Percentiles rank a stretch among this genome's conserved stretches.
Conservation (phyloP, 2,113 vertebrate species). For the Lethenteron reissneri region DNA sequence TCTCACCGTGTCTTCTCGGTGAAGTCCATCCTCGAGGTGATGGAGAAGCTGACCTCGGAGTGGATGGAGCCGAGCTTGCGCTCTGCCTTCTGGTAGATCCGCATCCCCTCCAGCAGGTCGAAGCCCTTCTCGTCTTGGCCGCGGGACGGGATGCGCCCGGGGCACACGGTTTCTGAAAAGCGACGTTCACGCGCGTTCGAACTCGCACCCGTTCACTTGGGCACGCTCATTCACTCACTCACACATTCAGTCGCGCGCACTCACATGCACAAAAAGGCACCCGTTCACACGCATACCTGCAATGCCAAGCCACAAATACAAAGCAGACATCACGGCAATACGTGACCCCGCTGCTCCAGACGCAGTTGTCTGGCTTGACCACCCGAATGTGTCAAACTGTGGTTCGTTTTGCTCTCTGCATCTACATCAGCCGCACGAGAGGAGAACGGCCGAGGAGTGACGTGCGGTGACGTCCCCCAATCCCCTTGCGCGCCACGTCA, state of each 20-base stretch:
- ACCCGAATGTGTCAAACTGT: too few species aligned
- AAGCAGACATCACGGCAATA: too few species aligned
- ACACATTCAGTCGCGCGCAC: neutral
- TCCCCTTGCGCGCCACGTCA: constrained; percentile 17
- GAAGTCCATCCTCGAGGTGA: constrained; percentile 49
- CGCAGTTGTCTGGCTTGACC: too few species aligned
- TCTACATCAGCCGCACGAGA: too few species aligned
- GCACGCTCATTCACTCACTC: neutral
- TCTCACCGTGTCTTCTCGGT: constrained; percentile 58
- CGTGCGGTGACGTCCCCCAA: too few species aligned
- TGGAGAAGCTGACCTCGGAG: constrained; percentile 59
- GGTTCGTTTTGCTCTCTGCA: too few species aligned
- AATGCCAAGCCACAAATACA: neutral
- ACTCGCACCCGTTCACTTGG: too few species aligned
- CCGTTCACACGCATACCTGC: neutral
- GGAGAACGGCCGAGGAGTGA: too few species aligned
- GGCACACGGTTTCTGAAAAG: constrained; percentile 66
- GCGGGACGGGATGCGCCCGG: constrained; percentile 53
- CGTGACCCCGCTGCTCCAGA: too few species aligned
- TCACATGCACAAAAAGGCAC: neutral
- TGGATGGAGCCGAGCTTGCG: constrained; percentile 44
- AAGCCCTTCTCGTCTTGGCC: constrained; percentile 84
- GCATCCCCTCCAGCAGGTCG: constrained; percentile 64
- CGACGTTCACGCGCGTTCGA: neutral
- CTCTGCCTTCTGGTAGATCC: constrained; percentile 67